Conservation (phyloP, 2,888 invertebrate species). For the Fragum fragum region DNA sequence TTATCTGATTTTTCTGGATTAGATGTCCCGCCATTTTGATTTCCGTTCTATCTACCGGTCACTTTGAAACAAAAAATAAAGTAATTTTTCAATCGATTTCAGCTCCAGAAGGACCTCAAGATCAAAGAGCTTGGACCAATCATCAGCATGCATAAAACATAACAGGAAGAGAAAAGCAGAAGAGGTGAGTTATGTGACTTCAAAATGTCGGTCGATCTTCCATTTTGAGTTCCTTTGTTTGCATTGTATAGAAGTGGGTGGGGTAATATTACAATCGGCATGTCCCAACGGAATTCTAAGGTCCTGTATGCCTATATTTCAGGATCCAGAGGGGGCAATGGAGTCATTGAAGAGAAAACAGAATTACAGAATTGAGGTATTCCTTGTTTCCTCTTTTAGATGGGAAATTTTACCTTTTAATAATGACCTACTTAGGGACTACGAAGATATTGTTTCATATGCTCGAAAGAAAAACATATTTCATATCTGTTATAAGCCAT, state of each 20-base stretch:
- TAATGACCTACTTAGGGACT: slow-evolving; percentile 21
- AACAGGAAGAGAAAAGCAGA: slow-evolving; percentile 79
- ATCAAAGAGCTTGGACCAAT: slow-evolving; percentile 67
- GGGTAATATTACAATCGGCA: slow-evolving; percentile 37
- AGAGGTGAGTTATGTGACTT: slow-evolving; percentile 70
- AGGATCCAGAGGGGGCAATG: slow-evolving; percentile 77
- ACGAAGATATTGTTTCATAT: background rate
- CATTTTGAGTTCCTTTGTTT: slow-evolving; percentile 66
- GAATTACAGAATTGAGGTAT: slow-evolving; percentile 82
- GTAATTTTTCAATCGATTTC: slow-evolving; percentile 47
- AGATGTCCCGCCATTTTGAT: slow-evolving; percentile 73
- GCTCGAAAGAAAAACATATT: slow-evolving; percentile 8
- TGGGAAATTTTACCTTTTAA: background rate
- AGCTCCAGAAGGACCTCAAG: slow-evolving; percentile 75
- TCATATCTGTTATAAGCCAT: background rate
- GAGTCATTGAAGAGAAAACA: slow-evolving; percentile 74
- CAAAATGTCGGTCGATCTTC: slow-evolving; percentile 33
- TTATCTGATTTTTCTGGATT: slow-evolving; percentile 21
- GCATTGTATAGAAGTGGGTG: slow-evolving; percentile 55
- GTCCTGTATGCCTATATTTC: slow-evolving; percentile 42
- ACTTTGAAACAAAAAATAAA: slow-evolving; percentile 20
- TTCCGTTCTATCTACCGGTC: slow-evolving; percentile 27
- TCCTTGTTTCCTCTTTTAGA: background rate
- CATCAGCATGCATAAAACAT: slow-evolving; percentile 62
- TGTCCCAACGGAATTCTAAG: background rate